Conservation (phyloP, 2,797 vertebrate species). For the Propithecus deckenii region DNA sequence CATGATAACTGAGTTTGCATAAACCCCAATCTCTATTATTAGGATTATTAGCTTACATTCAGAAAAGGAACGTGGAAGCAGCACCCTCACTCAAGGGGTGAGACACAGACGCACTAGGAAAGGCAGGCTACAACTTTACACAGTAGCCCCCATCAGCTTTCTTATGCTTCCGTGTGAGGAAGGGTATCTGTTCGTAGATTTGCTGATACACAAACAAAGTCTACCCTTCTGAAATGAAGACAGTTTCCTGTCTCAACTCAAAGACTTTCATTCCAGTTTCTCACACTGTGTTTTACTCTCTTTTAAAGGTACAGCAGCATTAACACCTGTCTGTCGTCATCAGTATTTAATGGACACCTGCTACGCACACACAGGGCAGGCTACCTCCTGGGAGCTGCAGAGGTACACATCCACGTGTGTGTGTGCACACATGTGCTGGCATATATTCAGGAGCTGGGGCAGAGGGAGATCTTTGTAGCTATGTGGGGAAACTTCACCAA, state of each 20-base stretch:
- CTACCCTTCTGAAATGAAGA: background rate
- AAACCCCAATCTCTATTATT: background rate
- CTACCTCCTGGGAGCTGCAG: background rate
- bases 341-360: background rate
- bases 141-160: background rate
- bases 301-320: background rate
- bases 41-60: background rate
- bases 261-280: background rate
- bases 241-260: background rate
- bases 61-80: background rate
- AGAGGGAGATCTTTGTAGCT: background rate
- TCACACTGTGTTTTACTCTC: background rate
- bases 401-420: rapidly evolving
- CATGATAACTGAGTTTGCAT: background rate
- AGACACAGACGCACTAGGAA: background rate
- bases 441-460: background rate
- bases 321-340: background rate
- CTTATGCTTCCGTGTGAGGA: background rate
- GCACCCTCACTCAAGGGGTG: background rate
- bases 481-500: background rate
- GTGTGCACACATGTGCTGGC: background rate
- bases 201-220: background rate
- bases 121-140: background rate
- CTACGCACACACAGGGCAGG: background rate
- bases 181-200: background rate